Evolutionary conservation across 1,140 invertebrate species (phyloP), one percentile per base, ranked within the genome.

Genomic region (Zaprionus nigranus): DNA sequence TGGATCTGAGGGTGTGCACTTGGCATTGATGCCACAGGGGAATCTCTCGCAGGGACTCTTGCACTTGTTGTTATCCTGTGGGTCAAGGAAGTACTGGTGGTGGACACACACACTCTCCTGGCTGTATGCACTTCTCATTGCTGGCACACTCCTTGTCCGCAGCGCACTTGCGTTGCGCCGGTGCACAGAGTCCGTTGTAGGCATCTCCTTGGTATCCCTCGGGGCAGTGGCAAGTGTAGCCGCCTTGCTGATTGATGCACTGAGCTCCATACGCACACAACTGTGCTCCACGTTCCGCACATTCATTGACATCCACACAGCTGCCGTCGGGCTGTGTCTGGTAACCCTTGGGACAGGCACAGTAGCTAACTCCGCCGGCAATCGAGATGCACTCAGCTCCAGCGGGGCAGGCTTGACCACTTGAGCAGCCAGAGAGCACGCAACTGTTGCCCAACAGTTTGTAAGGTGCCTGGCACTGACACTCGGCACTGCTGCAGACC

Each of bases 71-170:
- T 95, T 95, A 90, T 97, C 96, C 28, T 94, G 93, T 15, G 95
- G 94, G 92, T 98, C 97, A 22, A 96, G 95, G 91, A 97, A 98
- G 92, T 96, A 98, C n/a, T 1, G 97, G 97, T 20, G 97, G 97
- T 26, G 96, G 97, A 92, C 97, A 98, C 3, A 98, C 94, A 90
- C 97, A 98, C 93, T 97, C 96, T 1, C 97, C 97, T 1, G 97
- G 97, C 91, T 98, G 96, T 12, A 98, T 95, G 92, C 98, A 99
- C 93, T 97, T 96, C 93, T 98, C 97, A 91, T 98, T 98, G 0
- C 95, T 90, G 54, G 95, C 95, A 90, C 98, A 99, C 83, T 98
- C 97, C 58, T 94, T 95, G 84, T 98, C 96, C 67, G 94, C 95
- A 1, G 96, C 94, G 84, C 97, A 98, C 69, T 95, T 94, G 57